Conservation (phyloP, 2,113 vertebrate species). For the Scomber japonicus region DNA sequence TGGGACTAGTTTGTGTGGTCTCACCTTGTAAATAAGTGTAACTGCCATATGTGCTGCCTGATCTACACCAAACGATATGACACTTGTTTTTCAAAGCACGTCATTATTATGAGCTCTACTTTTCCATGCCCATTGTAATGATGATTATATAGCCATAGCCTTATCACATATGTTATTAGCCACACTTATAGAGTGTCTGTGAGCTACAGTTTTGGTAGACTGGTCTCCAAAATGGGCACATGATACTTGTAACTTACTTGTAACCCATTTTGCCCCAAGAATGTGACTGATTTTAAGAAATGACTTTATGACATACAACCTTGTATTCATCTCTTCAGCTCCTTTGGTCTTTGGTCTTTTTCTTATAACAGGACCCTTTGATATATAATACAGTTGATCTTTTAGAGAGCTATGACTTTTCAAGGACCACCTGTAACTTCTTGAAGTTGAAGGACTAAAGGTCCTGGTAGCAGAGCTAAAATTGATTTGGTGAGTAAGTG, state of each 20-base stretch:
- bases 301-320: conserved; percentile 8
- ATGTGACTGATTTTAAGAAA: conserved; percentile 10
- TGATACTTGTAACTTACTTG: background rate
- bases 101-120: background rate
- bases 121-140: background rate
- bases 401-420: background rate
- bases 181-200: conserved; percentile 8
- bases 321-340: background rate
- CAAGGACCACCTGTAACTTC: conserved; percentile 23
- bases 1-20: background rate
- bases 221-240: background rate
- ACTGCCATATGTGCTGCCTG: background rate
- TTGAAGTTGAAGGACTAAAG: conserved; percentile 3
- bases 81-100: background rate
- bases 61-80: background rate
- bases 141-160: background rate
- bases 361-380: conserved; percentile 39
- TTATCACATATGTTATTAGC: conserved; percentile 45
- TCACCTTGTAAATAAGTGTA: background rate
- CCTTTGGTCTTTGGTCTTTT: conserved; percentile 34
- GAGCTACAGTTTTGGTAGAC: conserved; percentile 2
- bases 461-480: too few species aligned
- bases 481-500: too few species aligned
- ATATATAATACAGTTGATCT: conserved; percentile 60
- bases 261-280: background rate